Base-by-base conservation (phyloP, 2,113 vertebrate species). In the Stomatorhinus ivindoensis region DNA sequence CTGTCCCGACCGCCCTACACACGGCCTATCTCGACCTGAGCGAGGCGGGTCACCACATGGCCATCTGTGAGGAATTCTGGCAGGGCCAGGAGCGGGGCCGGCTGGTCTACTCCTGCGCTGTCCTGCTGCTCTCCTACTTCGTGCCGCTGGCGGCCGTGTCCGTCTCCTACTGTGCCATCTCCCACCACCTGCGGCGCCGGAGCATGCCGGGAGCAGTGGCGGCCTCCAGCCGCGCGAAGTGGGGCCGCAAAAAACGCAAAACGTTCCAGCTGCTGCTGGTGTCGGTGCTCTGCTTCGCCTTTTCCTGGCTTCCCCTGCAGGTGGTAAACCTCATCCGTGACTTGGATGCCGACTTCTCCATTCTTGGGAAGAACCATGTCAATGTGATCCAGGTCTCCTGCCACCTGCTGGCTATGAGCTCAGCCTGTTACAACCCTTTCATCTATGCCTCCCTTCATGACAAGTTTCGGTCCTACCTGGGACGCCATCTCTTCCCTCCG, bases 301-400 rank as follows among this genome's bases (percentile, higher is more conserved):
- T 97, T 92, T 97, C 97, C 51, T 98, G 97, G 97, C 95, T 97
- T 27, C 97, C 97, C 13, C 95, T 98, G 88, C 97, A 97, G 93
- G 95, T 97, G 58, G 95, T 97, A 46, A 97, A 97, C 91, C 95
- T 97, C 90, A 96, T 97, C 91, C 91, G 95, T 31, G 96, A 97
- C 91, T 92, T 97, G 0, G 96, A 97, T 0, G 94, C 94, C 48
- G 95, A 97, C 58, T 95, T 96, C 91, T 88, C 93, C 86, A 95
- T 97, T 90, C 91, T 97, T 87, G 94, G 95, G 92, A 97, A 97
- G 93, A 93, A 92, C 89, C 96, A 97, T 0, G 80, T 96, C 90
- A 96, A 96, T 0, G 94, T 97, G 86, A 94, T 96, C 89, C 96
- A 97, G 92, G 94, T 97, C 88, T 96, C 95, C 0, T 96, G 96